These are phyloP conservation scores for Bradypodion ventrale DNA, from an alignment of 2,797 vertebrate species.

Conservation along the genomic window DNA sequence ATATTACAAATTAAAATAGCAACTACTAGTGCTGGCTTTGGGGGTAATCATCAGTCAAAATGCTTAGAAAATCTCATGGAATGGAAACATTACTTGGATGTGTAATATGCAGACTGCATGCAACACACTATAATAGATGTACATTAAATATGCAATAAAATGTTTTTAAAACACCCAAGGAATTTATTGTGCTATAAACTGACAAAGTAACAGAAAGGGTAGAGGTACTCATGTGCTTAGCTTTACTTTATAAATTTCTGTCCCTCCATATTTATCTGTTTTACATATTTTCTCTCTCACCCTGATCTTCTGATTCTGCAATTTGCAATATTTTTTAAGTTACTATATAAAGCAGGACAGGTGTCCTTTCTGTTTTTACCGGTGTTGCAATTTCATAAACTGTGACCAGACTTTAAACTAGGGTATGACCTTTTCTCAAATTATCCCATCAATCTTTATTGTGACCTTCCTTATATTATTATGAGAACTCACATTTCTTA, in stretches of 20 bases:
- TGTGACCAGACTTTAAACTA: not conserved
- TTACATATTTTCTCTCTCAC: not conserved
- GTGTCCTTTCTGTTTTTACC: not conserved
- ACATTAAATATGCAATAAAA: not conserved
- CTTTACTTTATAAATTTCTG: not conserved
- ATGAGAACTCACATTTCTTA: not conserved
- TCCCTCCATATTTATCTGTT: not conserved
- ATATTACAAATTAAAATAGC: too few relatives aligned
- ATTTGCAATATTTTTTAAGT: not conserved
- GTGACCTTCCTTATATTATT: not conserved
- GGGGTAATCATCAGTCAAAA: too few relatives aligned
- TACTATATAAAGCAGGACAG: not conserved
- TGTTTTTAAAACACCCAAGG: not conserved
- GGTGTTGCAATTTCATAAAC: not conserved
- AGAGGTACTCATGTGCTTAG: not conserved
- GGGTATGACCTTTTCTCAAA: not conserved
- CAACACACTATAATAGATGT: not conserved
- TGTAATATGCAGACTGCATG: not conserved
- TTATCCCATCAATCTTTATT: slow-evolving; percentile 11
- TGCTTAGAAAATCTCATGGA: not conserved
- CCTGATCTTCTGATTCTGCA: not conserved
- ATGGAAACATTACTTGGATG: not conserved
- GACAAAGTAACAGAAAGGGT: not conserved
- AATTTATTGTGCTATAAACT: not conserved
- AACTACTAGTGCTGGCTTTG: too few relatives aligned